These are phyloP conservation scores for Athrips mouffetella DNA, from an alignment of 2,888 invertebrate genomes.

Conservation along the genomic window DNA sequence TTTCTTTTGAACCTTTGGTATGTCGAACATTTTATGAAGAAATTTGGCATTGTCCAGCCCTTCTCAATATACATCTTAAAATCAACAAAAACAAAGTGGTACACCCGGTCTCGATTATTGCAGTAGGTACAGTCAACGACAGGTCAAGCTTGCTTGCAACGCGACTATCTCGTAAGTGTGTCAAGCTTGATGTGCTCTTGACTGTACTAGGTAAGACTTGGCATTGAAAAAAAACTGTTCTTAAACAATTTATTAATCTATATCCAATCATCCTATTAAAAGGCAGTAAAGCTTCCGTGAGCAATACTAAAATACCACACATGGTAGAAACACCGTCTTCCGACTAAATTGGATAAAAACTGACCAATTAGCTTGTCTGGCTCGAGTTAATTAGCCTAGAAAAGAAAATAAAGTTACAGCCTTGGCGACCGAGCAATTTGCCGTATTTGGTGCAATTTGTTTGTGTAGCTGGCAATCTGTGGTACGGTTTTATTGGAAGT, in stretches of 20 bases:
- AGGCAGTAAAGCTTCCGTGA: not conserved
- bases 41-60: too few relatives aligned
- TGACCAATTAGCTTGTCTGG: conserved; percentile 10
- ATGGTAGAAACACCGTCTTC: conserved; percentile 2
- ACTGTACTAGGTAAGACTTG: not conserved
- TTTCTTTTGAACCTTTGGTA: too few relatives aligned
- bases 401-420: too few relatives aligned
- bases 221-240: not conserved
- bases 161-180: too few relatives aligned
- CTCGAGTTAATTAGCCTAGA: conserved; percentile 14
- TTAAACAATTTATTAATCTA: not conserved
- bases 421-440: not conserved
- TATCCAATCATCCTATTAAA: not conserved
- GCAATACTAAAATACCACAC: not conserved
- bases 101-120: too few relatives aligned
- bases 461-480: not conserved
- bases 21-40: too few relatives aligned
- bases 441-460: not conserved
- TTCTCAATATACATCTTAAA: too few relatives aligned
- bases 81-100: too few relatives aligned
- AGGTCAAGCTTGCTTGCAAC: too few relatives aligned
- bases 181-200: too few relatives aligned
- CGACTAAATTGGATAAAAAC: conserved; percentile 13
- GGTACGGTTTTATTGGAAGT: too few relatives aligned
- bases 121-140: too few relatives aligned